Evolutionary conservation across 2,113 vertebrate genomes (phyloP).

Genomic region (Neofelis nebulosa): DNA sequence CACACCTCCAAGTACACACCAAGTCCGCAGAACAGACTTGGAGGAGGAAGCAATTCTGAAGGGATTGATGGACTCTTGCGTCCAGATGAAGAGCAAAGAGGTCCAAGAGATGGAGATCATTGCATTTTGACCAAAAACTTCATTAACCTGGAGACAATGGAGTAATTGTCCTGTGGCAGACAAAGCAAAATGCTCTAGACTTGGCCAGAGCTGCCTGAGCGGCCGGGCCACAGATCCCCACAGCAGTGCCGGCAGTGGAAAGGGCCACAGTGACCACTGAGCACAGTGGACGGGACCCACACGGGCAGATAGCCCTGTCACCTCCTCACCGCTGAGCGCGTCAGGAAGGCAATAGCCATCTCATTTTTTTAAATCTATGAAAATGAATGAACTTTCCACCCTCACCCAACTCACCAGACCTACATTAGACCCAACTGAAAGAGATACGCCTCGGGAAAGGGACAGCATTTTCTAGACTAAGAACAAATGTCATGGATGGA

Average conservation of each 20-base stretch:
- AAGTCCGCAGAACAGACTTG: background rate
- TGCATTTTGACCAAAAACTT: constrained; percentile 40
- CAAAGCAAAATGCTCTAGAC: background rate
- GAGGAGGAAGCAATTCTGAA: background rate
- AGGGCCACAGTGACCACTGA: background rate
- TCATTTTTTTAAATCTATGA: background rate
- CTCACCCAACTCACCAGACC: background rate
- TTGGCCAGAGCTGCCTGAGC: background rate
- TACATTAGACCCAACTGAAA: background rate
- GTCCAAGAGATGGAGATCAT: constrained; percentile 30
- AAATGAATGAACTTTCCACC: background rate
- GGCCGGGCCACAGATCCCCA: background rate
- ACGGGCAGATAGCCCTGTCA: background rate
- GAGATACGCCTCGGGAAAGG: background rate
- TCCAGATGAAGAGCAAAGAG: background rate
- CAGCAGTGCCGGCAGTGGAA: background rate
- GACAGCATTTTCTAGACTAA: background rate
- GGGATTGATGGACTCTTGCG: background rate
- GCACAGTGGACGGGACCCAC: background rate
- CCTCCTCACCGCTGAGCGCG: background rate
- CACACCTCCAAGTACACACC: background rate
- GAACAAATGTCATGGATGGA: background rate
- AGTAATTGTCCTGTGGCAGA: background rate
- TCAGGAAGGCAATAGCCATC: background rate
- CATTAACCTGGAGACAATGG: constrained; percentile 51